Base-by-base conservation (phyloP, 2,888 invertebrate species). In the Leptinotarsa peninsularis region DNA sequence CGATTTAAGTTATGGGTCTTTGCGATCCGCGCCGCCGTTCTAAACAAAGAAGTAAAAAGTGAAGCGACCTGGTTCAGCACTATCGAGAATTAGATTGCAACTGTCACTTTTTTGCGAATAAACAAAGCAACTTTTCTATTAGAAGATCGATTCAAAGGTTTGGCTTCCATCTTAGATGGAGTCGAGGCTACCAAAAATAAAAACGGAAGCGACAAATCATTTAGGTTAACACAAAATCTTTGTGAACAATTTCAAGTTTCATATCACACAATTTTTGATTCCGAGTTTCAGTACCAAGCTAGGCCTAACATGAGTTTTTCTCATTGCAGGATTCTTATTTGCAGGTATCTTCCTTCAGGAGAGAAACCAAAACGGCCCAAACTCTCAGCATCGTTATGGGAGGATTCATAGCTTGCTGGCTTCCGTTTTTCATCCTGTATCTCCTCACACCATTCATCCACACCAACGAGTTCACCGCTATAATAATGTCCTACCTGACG, bases 311-410 rank as follows among this genome's bases (percentile, higher is more conserved):
- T 10, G 5, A n/a, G 33, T 33, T 63, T 33, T 43, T 63, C 63
- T 33, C 33, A 63, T 63, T 63, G 23, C 33, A 63, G 43, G 43
- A 27, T 63, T 43, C n/a, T 33, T 17, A 15, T 63, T 63, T 63
- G n/a, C 63, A 63, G 63, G 63, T 94, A 1, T 93, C 93, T 0
- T 93, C 93, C 10, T 88, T 93, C 74, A 91, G 94, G 71, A 90
- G 95, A 69, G 96, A 96, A 85, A 95, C 94, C 4, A 96, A 96
- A 89, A 96, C 96, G 0, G 96, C 96, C 4, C 95, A 96, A 85
- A 96, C 96, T 0, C 87, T 96, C 69, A 95, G 95, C 78, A 92
- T 96, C 5, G 96, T 96, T 0, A 95, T 96, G 0, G 96, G 96
- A 0, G 96, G 96, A 3, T 96, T 96, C 82, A 93, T 96, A 4